Percentiles rank a stretch among this genome's conserved stretches.
phyloP scores from a whole-genome alignment of 2,113 vertebrate species.

The Cyprinodon tularosa region DNA sequence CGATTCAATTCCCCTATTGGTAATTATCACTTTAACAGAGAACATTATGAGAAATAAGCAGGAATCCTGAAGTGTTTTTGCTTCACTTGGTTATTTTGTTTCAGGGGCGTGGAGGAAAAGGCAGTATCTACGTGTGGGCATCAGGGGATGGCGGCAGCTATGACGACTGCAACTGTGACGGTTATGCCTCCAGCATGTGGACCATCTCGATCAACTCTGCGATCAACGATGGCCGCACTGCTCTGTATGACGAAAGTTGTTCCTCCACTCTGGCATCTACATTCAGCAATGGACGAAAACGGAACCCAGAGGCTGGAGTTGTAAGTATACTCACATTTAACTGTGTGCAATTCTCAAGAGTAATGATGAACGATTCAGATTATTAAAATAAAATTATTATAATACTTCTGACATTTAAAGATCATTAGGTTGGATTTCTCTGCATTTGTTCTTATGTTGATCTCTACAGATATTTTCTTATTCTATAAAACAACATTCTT shows the following conservation, averaged over 20 bases:
- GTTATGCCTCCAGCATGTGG: constrained; percentile 99
- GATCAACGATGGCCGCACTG: constrained; percentile 96
- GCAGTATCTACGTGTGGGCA: constrained; percentile 99
- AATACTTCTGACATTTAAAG: constrained; percentile 6
- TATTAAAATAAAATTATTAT: background rate
- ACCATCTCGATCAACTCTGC: constrained; percentile 99
- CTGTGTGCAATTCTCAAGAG: background rate
- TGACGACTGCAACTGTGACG: constrained; percentile 98
- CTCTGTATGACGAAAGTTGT: constrained; percentile 97
- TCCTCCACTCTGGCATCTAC: constrained; percentile 97
- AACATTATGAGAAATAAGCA: background rate
- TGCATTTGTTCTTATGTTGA: background rate
- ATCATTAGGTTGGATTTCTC: background rate
- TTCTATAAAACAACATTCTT: constrained; percentile 1
- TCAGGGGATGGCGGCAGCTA: constrained; percentile 98
- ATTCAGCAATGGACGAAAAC: constrained; percentile 97
- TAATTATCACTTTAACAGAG: constrained; percentile 2
- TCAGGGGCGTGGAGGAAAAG: constrained; percentile 94
- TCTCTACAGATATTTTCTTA: constrained; percentile 8
- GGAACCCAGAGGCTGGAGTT: constrained; percentile 96
- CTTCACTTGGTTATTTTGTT: constrained; percentile 15
- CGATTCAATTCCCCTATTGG: constrained; percentile 8
- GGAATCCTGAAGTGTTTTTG: constrained; percentile 15
- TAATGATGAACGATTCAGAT: background rate
- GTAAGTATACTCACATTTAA: constrained; percentile 76